phyloP scores from a whole-genome alignment of 2,113 vertebrate genomes.

The Microtus oregoni region DNA sequence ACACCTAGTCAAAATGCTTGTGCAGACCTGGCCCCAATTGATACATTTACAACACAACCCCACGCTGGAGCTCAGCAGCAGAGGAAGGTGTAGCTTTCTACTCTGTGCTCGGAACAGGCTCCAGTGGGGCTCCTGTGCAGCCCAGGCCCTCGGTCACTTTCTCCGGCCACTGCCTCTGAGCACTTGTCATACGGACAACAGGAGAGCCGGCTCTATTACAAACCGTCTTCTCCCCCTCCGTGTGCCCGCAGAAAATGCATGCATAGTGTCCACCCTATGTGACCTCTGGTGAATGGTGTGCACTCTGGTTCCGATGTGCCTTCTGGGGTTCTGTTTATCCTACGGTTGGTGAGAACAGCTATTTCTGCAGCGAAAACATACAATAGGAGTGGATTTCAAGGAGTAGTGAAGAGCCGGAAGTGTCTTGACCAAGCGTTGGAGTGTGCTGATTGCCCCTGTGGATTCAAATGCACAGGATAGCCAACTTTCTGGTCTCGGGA shows the following conservation, averaged over 20 bases:
- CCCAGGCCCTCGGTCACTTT: neutral
- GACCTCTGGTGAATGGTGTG: neutral
- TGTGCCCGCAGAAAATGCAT: neutral
- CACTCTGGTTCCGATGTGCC: neutral
- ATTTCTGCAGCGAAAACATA: neutral
- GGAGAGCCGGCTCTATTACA: neutral
- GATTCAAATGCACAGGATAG: neutral
- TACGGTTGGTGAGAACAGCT: neutral
- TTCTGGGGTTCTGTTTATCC: neutral
- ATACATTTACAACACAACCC: neutral
- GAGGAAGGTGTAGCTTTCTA: neutral
- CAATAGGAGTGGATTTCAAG: neutral
- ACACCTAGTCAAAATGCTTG: neutral
- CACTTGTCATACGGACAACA: too few relatives aligned
- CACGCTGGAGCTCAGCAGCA: neutral
- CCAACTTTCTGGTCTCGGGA: too few relatives aligned
- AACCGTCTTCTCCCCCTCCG: neutral
- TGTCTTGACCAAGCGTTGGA: neutral
- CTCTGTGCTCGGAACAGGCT: neutral
- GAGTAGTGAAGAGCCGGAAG: neutral
- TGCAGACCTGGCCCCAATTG: neutral
- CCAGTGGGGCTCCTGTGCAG: neutral
- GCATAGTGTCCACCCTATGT: neutral
- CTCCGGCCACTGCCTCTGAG: neutral
- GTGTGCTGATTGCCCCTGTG: neutral